These are phyloP conservation scores for Marronus borbonicus DNA, from an alignment of 2,888 invertebrate genomes.

Conservation along the genomic window DNA sequence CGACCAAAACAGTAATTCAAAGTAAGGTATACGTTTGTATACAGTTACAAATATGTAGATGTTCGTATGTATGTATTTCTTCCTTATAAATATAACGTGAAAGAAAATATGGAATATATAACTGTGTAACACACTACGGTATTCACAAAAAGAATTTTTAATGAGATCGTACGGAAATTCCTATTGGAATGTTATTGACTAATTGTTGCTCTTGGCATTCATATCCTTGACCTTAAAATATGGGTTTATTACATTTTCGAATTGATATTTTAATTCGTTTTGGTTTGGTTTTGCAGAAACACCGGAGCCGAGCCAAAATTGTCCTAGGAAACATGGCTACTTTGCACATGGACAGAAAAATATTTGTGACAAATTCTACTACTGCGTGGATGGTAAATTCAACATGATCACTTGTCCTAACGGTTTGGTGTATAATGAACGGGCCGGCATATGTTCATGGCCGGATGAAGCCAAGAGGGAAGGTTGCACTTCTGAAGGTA, in stretches of 20 bases:
- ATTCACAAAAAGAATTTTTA: slow-evolving; percentile 27
- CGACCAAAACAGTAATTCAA: too few relatives aligned
- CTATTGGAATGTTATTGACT: neutral
- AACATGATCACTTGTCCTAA: slow-evolving; percentile 92
- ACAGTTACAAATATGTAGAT: too few relatives aligned
- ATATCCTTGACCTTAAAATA: slow-evolving; percentile 4
- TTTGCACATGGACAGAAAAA: slow-evolving; percentile 86
- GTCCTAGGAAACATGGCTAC: slow-evolving; percentile 89
- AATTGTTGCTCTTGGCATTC: slow-evolving; percentile 21
- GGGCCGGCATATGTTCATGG: slow-evolving; percentile 93
- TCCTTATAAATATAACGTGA: too few relatives aligned
- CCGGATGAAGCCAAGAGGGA: slow-evolving; percentile 92
- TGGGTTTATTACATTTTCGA: neutral
- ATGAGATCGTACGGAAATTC: neutral
- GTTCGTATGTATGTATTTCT: too few relatives aligned
- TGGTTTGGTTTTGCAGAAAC: slow-evolving; percentile 72
- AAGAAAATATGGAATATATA: too few relatives aligned
- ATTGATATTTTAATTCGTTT: neutral
- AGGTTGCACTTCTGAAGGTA: slow-evolving; percentile 87
- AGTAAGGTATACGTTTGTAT: too few relatives aligned
- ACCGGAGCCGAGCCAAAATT: slow-evolving; percentile 82
- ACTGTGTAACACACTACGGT: too few relatives aligned
- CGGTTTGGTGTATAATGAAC: slow-evolving; percentile 90
- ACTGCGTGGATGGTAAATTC: slow-evolving; percentile 90
- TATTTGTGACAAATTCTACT: slow-evolving; percentile 90